Conservation (phyloP, 1,140 invertebrate genomes). For the Sycobia sp. region DNA sequence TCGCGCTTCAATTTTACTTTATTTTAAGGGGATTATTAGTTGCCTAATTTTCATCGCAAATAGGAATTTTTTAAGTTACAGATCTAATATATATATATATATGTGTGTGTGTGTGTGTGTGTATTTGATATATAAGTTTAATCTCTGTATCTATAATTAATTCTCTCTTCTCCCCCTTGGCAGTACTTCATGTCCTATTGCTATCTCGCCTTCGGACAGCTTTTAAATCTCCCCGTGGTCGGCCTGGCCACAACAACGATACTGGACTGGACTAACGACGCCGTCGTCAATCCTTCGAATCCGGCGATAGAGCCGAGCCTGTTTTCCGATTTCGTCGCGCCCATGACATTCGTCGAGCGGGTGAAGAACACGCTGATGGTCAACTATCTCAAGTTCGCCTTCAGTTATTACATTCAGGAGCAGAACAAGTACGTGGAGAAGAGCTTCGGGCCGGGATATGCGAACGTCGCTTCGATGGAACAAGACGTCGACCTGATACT, state of each 20-base stretch:
- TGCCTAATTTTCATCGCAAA: too few relatives aligned
- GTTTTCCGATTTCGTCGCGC: slow-evolving; percentile 49
- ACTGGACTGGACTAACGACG: slow-evolving; percentile 65
- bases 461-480: background rate
- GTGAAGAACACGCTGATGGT: slow-evolving; percentile 40
- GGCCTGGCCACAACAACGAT: slow-evolving; percentile 61
- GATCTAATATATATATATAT: too few relatives aligned
- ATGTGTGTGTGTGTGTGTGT: too few relatives aligned
- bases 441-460: background rate
- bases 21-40: too few relatives aligned
- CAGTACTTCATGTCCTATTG: slow-evolving; percentile 51
- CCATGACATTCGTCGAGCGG: slow-evolving; percentile 70
- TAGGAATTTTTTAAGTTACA: too few relatives aligned
- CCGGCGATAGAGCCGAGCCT: slow-evolving; percentile 62
- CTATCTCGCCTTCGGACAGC: slow-evolving; percentile 63
- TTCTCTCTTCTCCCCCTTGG: too few relatives aligned
- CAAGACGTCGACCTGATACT: background rate
- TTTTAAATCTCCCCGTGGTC: slow-evolving; percentile 65
- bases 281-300: slow-evolving; percentile 65
- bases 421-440: background rate
- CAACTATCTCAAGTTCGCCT: slow-evolving; percentile 14
- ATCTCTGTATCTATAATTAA: too few relatives aligned
- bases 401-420: background rate
- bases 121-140: too few relatives aligned
- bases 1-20: too few relatives aligned